These are phyloP conservation scores for Synergus gifuensis DNA, from an alignment of 2,888 invertebrate species.

Conservation along the genomic window DNA sequence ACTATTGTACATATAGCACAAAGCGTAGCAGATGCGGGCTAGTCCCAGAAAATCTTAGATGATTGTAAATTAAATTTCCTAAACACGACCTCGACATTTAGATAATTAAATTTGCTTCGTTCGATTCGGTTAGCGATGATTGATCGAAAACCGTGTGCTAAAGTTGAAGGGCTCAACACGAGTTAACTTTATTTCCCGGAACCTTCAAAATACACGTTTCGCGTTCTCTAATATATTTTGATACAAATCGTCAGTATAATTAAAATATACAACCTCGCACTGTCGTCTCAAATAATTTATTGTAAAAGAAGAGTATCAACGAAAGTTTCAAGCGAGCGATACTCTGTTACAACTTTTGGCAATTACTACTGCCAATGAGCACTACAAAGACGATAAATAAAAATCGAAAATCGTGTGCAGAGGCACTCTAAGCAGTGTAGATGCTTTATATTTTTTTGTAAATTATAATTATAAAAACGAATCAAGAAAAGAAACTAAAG, in stretches of 20 bases:
- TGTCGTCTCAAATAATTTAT: conserved; percentile 25
- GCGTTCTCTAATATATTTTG: conserved; percentile 38
- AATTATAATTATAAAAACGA: conserved; percentile 28
- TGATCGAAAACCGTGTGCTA: conserved; percentile 11
- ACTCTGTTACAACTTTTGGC: conserved; percentile 17
- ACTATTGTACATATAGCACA: conserved; percentile 73
- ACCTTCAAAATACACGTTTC: conserved; percentile 27
- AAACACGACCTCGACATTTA: conserved; percentile 46
- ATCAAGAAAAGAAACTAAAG: background rate
- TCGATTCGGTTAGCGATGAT: conserved; percentile 23
- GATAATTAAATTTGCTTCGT: conserved; percentile 21
- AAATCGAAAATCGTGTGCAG: background rate
- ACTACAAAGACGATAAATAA: background rate
- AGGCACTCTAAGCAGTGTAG: background rate
- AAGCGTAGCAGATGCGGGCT: conserved; percentile 63
- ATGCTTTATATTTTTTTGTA: conserved; percentile 26
- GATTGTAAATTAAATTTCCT: conserved; percentile 49
- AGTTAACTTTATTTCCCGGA: background rate
- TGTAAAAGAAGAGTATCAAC: conserved; percentile 11
- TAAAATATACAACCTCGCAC: conserved; percentile 23
- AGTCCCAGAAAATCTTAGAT: conserved; percentile 51
- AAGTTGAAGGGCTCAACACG: conserved; percentile 14
- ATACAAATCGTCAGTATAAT: conserved; percentile 38
- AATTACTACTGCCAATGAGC: conserved; percentile 10
- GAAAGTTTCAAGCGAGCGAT: conserved; percentile 10